Evolutionary conservation across 2,113 vertebrate genomes (phyloP).

Genomic region (Formicarius rufipectus): DNA sequence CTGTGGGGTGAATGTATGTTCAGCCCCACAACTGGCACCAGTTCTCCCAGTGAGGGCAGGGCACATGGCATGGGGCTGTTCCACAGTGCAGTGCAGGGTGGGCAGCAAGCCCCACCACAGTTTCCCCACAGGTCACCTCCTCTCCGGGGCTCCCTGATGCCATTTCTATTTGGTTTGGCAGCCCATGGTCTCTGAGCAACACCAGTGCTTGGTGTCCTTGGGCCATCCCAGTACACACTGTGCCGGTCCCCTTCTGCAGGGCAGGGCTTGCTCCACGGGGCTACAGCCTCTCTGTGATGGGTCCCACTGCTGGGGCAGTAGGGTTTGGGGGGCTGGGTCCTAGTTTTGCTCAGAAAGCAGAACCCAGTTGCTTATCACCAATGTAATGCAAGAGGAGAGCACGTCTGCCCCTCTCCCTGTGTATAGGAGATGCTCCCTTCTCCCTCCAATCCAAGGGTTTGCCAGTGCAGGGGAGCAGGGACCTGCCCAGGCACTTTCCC

Average conservation of each 20-base stretch:
- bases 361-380: not conserved
- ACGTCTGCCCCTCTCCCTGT: not conserved
- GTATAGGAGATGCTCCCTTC: not conserved
- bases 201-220: accelerated
- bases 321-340: not conserved
- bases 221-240: accelerated
- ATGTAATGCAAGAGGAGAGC: not conserved
- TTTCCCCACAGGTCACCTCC: not conserved
- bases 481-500: not conserved
- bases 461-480: not conserved
- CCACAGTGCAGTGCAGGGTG: accelerated
- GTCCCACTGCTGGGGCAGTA: not conserved
- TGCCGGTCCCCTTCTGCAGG: not conserved
- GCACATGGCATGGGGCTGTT: not conserved
- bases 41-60: not conserved
- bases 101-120: not conserved
- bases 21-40: not conserved
- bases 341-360: not conserved
- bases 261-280: accelerated
- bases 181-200: not conserved
- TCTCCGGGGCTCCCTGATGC: not conserved
- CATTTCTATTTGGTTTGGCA: not conserved
- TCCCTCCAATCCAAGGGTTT: not conserved
- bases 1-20: not conserved
- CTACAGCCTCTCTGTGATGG: not conserved